A percentile compares a stretch with the other conserved stretches of the same genome.
phyloP scores from a whole-genome alignment of 2,888 invertebrate genomes.

The Cyclophora punctaria region DNA sequence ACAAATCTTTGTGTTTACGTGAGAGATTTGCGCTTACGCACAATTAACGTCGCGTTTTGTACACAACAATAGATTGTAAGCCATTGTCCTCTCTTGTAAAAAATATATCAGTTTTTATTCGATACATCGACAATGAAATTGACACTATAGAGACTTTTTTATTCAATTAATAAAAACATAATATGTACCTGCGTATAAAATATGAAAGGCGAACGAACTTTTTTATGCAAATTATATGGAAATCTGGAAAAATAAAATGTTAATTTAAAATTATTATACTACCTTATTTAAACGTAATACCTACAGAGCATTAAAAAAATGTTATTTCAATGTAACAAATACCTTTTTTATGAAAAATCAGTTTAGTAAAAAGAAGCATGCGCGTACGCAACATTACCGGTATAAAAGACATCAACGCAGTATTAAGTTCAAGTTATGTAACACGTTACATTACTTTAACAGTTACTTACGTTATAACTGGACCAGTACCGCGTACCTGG shows the following conservation, averaged over 20 bases:
- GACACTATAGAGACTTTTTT: too few species aligned
- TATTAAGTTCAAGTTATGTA: constrained; percentile 15
- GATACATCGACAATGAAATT: too few species aligned
- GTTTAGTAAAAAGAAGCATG: constrained; percentile 2
- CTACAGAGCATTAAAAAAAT: not conserved
- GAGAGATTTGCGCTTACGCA: constrained; percentile 20
- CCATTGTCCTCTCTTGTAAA: constrained; percentile 18
- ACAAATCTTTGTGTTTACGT: constrained; percentile 29
- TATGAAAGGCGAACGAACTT: too few species aligned
- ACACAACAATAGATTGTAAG: constrained; percentile 15
- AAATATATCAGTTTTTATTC: constrained; percentile 1
- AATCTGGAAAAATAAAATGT: too few species aligned
- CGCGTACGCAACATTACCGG: constrained; percentile 10
- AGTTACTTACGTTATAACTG: constrained; percentile 1
- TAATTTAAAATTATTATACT: not conserved
- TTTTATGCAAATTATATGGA: too few species aligned
- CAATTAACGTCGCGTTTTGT: constrained; percentile 23
- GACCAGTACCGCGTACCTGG: not conserved
- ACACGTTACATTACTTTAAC: constrained; percentile 16
- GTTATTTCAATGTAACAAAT: too few species aligned
- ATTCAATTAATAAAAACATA: too few species aligned
- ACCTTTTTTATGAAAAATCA: not conserved
- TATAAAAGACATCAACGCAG: constrained; percentile 42
- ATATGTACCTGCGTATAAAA: too few species aligned
- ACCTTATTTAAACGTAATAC: not conserved